Evolutionary conservation across 1,140 invertebrate genomes (phyloP).

Genomic region (Spodoptera litura): DNA sequence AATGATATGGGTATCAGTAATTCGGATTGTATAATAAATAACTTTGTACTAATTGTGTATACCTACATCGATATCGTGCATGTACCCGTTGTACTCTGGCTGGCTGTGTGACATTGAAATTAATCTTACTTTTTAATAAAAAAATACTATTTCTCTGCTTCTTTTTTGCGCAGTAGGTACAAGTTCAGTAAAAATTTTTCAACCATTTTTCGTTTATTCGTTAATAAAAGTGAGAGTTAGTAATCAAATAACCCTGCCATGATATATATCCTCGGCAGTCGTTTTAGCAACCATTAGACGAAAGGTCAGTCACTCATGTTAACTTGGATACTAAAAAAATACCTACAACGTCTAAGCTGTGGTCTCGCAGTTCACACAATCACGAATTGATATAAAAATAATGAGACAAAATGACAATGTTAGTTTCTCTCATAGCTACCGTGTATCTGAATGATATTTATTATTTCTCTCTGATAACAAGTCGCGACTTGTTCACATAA

Average conservation of each 20-base stretch:
- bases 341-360: too few species aligned
- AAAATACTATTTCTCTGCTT: too few species aligned
- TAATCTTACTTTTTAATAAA: background rate
- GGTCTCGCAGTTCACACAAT: too few species aligned
- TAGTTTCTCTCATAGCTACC: background rate
- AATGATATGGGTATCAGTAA: constrained; percentile 11
- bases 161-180: too few species aligned
- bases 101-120: background rate
- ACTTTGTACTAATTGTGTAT: constrained; percentile 13
- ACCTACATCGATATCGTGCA: background rate
- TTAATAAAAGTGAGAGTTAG: too few species aligned
- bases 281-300: too few species aligned
- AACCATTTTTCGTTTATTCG: too few species aligned
- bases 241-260: too few species aligned
- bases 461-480: constrained; percentile 30
- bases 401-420: background rate
- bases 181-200: too few species aligned
- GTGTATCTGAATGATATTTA: constrained; percentile 13
- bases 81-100: background rate
- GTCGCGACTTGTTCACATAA: constrained; percentile 29
- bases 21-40: background rate
- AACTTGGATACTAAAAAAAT: too few species aligned
- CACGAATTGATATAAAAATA: background rate
- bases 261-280: too few species aligned
- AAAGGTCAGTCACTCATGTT: too few species aligned